Conservation (phyloP, 2,797 vertebrate species). For the Melopsittacus undulatus region DNA sequence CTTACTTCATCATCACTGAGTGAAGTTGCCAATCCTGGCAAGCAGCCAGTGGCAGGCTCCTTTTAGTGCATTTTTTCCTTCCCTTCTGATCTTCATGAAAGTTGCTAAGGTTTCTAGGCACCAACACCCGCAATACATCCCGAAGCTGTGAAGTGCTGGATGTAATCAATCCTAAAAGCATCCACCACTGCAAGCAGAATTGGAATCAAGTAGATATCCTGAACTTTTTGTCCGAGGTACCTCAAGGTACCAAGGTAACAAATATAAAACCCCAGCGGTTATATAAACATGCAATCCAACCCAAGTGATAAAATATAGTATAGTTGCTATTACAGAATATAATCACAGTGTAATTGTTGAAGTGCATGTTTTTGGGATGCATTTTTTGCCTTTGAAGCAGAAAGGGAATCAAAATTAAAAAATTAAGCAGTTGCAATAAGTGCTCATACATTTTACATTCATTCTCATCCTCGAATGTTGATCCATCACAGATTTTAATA, state of each 20-base stretch:
- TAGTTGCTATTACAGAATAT: slow-evolving; percentile 3
- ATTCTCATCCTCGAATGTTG: neutral
- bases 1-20: neutral
- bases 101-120: neutral
- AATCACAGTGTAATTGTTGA: neutral
- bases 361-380: neutral
- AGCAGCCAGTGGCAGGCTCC: neutral
- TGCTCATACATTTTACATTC: neutral
- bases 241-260: slow-evolving; percentile 21
- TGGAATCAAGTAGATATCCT: neutral
- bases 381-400: slow-evolving; percentile 24
- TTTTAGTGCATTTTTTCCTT: neutral
- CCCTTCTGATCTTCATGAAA: neutral
- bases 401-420: neutral
- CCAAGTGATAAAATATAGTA: slow-evolving; percentile 22
- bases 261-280: slow-evolving; percentile 11
- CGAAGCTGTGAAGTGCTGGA: neutral
- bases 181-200: rapidly evolving
- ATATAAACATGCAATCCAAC: slow-evolving; percentile 15
- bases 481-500: neutral
- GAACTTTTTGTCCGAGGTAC: slow-evolving; percentile 2
- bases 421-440: neutral
- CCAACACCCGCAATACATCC: neutral
- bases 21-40: neutral
- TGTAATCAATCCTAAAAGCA: neutral